Conservation (phyloP, 2,113 vertebrate genomes). For the Corythoichthys intestinalis region DNA sequence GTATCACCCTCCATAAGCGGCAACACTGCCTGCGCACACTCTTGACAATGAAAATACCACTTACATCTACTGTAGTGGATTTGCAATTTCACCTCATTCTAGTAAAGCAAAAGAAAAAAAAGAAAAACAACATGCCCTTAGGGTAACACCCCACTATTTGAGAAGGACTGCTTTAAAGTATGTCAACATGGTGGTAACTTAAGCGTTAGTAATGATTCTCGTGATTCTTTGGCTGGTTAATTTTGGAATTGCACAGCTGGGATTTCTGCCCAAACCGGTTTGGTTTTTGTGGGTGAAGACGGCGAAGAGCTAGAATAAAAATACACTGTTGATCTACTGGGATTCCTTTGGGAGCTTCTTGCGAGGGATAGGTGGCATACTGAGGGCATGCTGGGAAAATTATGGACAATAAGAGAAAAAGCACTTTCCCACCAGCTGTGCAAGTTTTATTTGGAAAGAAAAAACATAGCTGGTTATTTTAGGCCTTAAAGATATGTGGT, state of each 20-base stretch:
- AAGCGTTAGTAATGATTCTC: background rate
- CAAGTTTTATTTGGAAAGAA: conserved; percentile 2
- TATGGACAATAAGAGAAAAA: conserved; percentile 28
- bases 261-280: conserved; percentile 5
- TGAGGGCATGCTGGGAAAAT: conserved; percentile 49
- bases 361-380: conserved; percentile 3
- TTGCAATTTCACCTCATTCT: too few relatives aligned
- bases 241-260: conserved; percentile 5
- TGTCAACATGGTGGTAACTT: background rate
- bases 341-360: background rate
- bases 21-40: too few relatives aligned
- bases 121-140: too few relatives aligned
- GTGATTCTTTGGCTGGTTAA: background rate
- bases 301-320: background rate
- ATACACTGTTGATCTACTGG: background rate
- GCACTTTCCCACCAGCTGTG: conserved; percentile 56
- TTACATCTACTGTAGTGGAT: too few relatives aligned
- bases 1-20: too few relatives aligned
- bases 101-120: too few relatives aligned
- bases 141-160: too few relatives aligned
- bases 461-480: conserved; percentile 10
- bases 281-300: background rate
- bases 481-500: conserved; percentile 15
- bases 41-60: too few relatives aligned
- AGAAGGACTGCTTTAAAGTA: background rate